These are phyloP conservation scores for Polypterus bichir DNA, from an alignment of 2,113 vertebrate species.

Conservation along the genomic window DNA sequence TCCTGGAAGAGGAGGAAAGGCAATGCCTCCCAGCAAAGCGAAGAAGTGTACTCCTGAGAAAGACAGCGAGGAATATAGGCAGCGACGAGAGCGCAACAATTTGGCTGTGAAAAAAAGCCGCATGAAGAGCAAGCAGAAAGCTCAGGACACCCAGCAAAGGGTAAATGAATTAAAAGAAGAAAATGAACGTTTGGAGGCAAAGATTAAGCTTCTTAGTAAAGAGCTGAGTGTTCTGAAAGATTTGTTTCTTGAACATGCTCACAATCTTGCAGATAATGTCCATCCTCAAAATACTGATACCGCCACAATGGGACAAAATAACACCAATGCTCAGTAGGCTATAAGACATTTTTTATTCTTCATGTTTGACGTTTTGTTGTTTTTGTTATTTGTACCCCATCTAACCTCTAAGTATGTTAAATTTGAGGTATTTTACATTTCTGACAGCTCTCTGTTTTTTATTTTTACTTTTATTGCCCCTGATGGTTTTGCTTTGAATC, in stretches of 20 bases:
- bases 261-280: conserved; percentile 86
- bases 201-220: conserved; percentile 94
- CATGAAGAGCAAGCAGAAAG: conserved; percentile 95
- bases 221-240: conserved; percentile 95
- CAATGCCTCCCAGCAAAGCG: conserved; percentile 66
- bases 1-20: conserved; percentile 67
- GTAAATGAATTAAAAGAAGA: conserved; percentile 97
- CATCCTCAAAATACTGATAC: conserved; percentile 56
- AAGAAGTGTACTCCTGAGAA: conserved; percentile 71
- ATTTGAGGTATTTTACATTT: too few relatives aligned
- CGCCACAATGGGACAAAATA: conserved; percentile 33
- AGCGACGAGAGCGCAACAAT: conserved; percentile 89
- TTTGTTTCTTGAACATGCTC: conserved; percentile 93
- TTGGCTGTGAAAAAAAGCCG: conserved; percentile 96
- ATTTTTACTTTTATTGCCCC: too few relatives aligned
- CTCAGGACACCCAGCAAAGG: conserved; percentile 83
- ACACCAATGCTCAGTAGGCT: conserved; percentile 15
- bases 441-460: too few relatives aligned
- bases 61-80: conserved; percentile 84
- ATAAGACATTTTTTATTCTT: too few relatives aligned
- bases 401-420: too few relatives aligned
- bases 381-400: too few relatives aligned
- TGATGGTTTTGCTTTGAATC: too few relatives aligned
- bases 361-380: too few relatives aligned
- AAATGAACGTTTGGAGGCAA: conserved; percentile 94